Percentiles rank a stretch among this genome's conserved stretches.
Conservation (phyloP, 2,113 vertebrate species). For the Anguilla japonica region DNA sequence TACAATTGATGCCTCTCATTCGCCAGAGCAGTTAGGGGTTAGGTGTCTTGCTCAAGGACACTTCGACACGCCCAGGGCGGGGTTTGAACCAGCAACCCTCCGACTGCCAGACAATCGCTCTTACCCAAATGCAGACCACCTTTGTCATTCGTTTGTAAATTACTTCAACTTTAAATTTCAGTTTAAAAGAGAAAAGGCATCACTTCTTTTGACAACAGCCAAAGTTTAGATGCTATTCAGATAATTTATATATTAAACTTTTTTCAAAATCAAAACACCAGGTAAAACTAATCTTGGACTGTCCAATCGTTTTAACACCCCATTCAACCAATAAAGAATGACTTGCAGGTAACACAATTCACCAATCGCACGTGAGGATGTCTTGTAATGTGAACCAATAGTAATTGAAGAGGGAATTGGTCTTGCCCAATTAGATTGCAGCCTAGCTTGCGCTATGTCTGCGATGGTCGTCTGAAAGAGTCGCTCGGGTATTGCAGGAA, state of each 20-base stretch:
- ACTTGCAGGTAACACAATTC: neutral
- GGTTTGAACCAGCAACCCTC: too few species aligned
- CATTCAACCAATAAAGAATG: conserved; percentile 14
- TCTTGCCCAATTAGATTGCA: conserved; percentile 23
- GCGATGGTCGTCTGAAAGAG: conserved; percentile 30
- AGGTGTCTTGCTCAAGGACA: too few species aligned
- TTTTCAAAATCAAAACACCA: neutral
- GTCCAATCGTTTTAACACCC: neutral
- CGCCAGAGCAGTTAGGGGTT: too few species aligned
- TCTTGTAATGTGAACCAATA: conserved; percentile 16
- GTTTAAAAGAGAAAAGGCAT: neutral
- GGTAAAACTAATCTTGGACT: neutral
- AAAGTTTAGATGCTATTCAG: neutral
- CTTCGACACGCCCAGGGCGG: too few species aligned
- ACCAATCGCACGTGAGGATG: conserved; percentile 4
- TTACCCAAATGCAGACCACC: neutral
- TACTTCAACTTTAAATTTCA: neutral
- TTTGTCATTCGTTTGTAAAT: neutral
- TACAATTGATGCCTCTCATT: too few species aligned
- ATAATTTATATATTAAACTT: neutral
- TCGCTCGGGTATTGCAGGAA: conserved; percentile 9
- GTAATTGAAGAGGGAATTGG: neutral
- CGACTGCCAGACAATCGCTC: too few species aligned
- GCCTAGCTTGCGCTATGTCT: neutral
- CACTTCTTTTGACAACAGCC: neutral